A percentile compares a stretch with the other conserved stretches of the same genome.
These are phyloP conservation scores for Melanotaenia nigrans DNA, from an alignment of 2,797 vertebrate genomes.

Conservation along the genomic window DNA sequence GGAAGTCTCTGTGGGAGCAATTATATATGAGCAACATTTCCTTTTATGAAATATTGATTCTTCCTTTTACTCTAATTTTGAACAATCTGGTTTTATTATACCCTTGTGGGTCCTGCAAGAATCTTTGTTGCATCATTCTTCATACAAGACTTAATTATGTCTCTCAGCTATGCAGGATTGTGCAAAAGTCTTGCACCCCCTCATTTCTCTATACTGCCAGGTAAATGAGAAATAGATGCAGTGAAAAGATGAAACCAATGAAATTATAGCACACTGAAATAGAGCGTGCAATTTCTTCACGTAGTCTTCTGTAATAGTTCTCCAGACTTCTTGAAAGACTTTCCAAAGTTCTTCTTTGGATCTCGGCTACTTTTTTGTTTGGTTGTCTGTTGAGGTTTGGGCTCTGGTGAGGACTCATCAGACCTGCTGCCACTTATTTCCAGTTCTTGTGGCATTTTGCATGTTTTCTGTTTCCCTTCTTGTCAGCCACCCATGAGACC, in stretches of 20 bases:
- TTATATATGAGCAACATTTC: constrained; percentile 51
- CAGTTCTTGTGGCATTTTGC: background rate
- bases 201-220: background rate
- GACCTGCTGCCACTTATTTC: background rate
- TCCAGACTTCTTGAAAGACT: too few species aligned
- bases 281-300: too few species aligned
- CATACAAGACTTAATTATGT: background rate
- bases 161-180: background rate
- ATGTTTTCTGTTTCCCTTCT: too few species aligned
- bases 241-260: background rate
- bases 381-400: background rate
- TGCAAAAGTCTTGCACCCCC: background rate
- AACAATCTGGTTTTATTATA: constrained; percentile 19
- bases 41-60: constrained; percentile 65
- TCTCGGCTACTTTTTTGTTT: too few species aligned
- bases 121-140: constrained; percentile 19
- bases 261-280: too few species aligned
- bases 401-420: background rate
- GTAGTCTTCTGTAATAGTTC: too few species aligned
- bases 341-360: too few species aligned
- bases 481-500: background rate
- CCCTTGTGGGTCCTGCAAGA: background rate
- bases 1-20: constrained; percentile 63
- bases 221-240: background rate
- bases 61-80: constrained; percentile 30